Evolutionary conservation across 2,888 invertebrate species (phyloP).

Genomic region (Sphinx pinastri): DNA sequence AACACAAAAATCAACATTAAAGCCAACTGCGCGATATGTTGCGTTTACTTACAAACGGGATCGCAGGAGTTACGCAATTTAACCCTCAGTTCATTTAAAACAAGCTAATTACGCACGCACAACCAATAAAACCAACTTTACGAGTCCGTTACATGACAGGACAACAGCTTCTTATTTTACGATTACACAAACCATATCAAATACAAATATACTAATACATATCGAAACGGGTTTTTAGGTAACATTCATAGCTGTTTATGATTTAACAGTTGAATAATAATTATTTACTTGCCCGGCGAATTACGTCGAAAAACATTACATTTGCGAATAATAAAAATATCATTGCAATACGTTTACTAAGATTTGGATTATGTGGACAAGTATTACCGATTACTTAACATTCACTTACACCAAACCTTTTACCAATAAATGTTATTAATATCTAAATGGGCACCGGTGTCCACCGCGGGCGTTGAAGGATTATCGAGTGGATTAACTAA

Average conservation of each 20-base stretch:
- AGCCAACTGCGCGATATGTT: not conserved
- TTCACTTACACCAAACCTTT: too few relatives aligned
- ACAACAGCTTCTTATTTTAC: conserved; percentile 33
- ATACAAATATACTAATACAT: not conserved
- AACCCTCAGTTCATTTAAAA: conserved; percentile 35
- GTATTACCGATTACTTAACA: too few relatives aligned
- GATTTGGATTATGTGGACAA: too few relatives aligned
- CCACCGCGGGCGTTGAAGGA: too few relatives aligned
- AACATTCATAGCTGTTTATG: not conserved
- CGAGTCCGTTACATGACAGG: conserved; percentile 36
- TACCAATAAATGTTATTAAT: too few relatives aligned
- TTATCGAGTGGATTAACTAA: too few relatives aligned
- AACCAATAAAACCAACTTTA: conserved; percentile 30
- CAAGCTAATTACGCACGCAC: conserved; percentile 37
- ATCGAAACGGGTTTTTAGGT: not conserved
- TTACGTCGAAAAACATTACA: not conserved
- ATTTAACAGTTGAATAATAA: not conserved
- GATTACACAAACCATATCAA: conserved; percentile 5
- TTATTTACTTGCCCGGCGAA: not conserved
- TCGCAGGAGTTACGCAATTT: not conserved
- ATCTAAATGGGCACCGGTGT: too few relatives aligned
- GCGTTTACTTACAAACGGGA: not conserved
- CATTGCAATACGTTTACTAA: too few relatives aligned
- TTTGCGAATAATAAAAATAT: not conserved
- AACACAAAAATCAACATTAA: not conserved